Percentiles rank a stretch among this genome's conserved stretches.
Evolutionary conservation across 1,140 invertebrate genomes (phyloP).

Genomic region (Pogonognathellus flavescens): DNA sequence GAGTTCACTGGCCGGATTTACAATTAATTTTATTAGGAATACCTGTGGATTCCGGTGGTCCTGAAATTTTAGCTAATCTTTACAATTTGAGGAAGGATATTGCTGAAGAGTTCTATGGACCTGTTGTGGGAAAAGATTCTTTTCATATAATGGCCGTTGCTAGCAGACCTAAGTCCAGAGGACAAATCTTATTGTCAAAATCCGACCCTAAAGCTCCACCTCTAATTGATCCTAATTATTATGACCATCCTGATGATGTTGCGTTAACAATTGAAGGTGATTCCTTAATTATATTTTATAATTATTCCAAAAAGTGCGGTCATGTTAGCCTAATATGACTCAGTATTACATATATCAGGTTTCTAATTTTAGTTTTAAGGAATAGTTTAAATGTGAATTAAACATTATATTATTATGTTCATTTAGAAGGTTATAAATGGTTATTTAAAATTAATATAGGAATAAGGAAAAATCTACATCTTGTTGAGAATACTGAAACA

Average conservation of each 20-base stretch:
- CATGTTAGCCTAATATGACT: too few relatives aligned
- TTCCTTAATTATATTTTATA: neutral
- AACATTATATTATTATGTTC: too few relatives aligned
- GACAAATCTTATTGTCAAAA: slow-evolving; percentile 65
- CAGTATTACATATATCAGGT: too few relatives aligned
- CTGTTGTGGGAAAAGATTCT: slow-evolving; percentile 59
- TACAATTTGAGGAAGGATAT: slow-evolving; percentile 59
- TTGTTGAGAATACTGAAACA: slow-evolving; percentile 63
- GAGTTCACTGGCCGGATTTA: slow-evolving; percentile 62
- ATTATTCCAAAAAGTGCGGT: too few relatives aligned
- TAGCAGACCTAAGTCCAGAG: slow-evolving; percentile 67
- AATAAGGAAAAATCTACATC: slow-evolving; percentile 52
- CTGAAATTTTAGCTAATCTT: slow-evolving; percentile 39
- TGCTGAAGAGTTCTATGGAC: slow-evolving; percentile 61
- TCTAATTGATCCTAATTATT: slow-evolving; percentile 68
- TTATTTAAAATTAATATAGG: too few relatives aligned
- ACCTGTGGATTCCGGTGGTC: slow-evolving; percentile 53
- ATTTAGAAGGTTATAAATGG: too few relatives aligned
- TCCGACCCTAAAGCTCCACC: slow-evolving; percentile 65
- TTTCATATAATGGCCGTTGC: slow-evolving; percentile 66
- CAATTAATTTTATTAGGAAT: slow-evolving; percentile 62
- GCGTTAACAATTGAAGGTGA: slow-evolving; percentile 67
- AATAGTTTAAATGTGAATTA: too few relatives aligned
- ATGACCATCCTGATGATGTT: slow-evolving; percentile 66
- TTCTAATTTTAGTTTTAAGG: too few relatives aligned